Evolutionary conservation across 2,888 invertebrate genomes (phyloP), one percentile per base, ranked within the genome.

Genomic region (Orthosia gracilis): DNA sequence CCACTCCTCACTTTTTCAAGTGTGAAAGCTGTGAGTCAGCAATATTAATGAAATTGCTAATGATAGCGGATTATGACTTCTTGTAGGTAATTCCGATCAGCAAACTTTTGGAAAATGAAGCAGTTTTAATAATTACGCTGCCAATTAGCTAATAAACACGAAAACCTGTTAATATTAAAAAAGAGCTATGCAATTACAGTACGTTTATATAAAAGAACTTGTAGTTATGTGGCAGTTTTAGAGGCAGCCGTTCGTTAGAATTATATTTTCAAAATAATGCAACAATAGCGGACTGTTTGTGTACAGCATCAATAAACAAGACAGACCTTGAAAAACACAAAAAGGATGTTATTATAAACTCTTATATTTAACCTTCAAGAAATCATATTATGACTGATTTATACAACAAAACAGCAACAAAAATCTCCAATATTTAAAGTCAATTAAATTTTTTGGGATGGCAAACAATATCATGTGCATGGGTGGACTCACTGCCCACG

Each of bases 1-100:
- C 86, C 90, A 88, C 90, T 88, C 90, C 90, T 89, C 70, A 85
- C 55, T 85, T 90, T 87, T 78, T 70, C 59, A 49, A 49, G 50
- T 73, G 66, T 64, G 62, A 54, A 63, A 52, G 67, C 58, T 52
- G 59, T 86, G 85, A 86, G 70, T 85, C 82, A 85, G 65, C 67
- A 54, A 21, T 66, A 67, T 68, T 73, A 12, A 52, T 45, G 15
- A 40, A 59, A 45, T 61, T 73, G 49, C 47, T n/a, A 67, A 69
- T 70, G 26, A 62, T 49, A 40, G 49, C 65, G 18, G 59, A 59
- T 74, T 64, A 63, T 26, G 49, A 59, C 5, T 40, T 50, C 40
- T 23, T 45, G 21, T 45, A n/a, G n/a, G n/a, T n/a, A 45, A 78
- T 54, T 3, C n/a, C n/a, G 3, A 65, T 65, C 54, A 79, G 18